These are phyloP conservation scores for Zeus faber DNA, from an alignment of 2,113 vertebrate genomes.

Conservation along the genomic window DNA sequence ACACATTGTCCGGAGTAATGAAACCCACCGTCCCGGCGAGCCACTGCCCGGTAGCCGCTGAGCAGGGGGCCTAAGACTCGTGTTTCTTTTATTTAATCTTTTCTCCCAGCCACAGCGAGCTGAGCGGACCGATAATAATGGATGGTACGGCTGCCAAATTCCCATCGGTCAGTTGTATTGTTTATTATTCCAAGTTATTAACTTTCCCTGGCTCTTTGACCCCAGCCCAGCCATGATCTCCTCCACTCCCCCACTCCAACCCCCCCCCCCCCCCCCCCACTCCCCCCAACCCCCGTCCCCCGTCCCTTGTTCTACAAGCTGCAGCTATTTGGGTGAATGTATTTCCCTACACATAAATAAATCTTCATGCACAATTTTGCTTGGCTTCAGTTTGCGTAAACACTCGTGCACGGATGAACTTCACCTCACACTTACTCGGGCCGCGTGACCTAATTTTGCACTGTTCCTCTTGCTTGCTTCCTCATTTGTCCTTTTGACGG, in stretches of 20 bases:
- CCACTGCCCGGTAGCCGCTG: constrained; percentile 54
- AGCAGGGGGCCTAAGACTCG: constrained; percentile 1
- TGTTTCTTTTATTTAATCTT: constrained; percentile 21
- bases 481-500: not conserved
- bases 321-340: constrained; percentile 61
- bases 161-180: constrained; percentile 58
- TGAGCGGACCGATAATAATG: constrained; percentile 39
- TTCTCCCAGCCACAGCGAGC: constrained; percentile 2
- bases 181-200: constrained; percentile 75
- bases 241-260: constrained; percentile 41
- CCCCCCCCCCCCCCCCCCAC: constrained; percentile 4
- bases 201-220: constrained; percentile 66
- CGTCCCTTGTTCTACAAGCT: constrained; percentile 67
- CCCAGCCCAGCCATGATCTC: constrained; percentile 38
- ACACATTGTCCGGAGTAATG: constrained; percentile 50
- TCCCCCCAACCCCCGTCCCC: constrained; percentile 38
- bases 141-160: constrained; percentile 59
- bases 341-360: constrained; percentile 70
- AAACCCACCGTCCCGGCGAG: constrained; percentile 28
- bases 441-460: constrained; percentile 47
- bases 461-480: constrained; percentile 25
- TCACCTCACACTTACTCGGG: constrained; percentile 57
- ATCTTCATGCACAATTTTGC: constrained; percentile 59
- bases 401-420: constrained; percentile 58
- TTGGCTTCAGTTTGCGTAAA: constrained; percentile 64